Evolutionary conservation across 2,797 vertebrate genomes (phyloP).

Genomic region (Propithecus perrieri): DNA sequence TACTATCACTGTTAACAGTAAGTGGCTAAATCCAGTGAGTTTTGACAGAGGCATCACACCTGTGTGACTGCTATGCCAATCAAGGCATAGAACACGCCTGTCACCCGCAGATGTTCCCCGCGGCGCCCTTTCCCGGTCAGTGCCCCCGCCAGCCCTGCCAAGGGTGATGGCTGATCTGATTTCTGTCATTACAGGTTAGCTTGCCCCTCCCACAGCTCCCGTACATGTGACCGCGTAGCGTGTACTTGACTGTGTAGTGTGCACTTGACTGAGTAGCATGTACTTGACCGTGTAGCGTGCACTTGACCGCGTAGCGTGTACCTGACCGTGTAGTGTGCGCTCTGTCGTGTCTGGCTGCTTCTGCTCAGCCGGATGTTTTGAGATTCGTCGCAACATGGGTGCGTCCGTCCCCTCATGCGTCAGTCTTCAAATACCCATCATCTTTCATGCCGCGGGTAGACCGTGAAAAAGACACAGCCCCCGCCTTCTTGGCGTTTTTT

Average conservation of each 20-base stretch:
- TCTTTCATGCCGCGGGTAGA: not conserved
- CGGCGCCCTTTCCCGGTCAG: fast-evolving
- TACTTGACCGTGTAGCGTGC: too few relatives aligned
- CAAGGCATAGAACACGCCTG: fast-evolving
- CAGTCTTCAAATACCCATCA: not conserved
- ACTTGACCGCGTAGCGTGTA: too few relatives aligned
- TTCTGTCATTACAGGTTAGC: not conserved
- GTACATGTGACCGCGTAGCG: not conserved
- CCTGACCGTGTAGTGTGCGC: too few relatives aligned
- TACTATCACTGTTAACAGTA: not conserved
- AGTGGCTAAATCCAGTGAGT: not conserved
- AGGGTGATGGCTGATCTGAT: not conserved
- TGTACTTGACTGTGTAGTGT: fast-evolving
- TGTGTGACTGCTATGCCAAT: not conserved
- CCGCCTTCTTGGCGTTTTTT: not conserved
- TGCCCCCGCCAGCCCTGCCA: not conserved
- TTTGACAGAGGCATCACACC: not conserved
- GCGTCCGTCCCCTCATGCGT: not conserved
- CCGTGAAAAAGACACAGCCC: not conserved
- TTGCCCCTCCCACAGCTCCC: not conserved
- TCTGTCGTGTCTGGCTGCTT: not conserved
- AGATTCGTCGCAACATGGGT: not conserved
- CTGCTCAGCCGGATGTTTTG: not conserved
- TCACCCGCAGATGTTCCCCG: fast-evolving
- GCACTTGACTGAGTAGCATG: not conserved